Base-by-base conservation (phyloP, 2,113 vertebrate species). In the Empidonax traillii region DNA sequence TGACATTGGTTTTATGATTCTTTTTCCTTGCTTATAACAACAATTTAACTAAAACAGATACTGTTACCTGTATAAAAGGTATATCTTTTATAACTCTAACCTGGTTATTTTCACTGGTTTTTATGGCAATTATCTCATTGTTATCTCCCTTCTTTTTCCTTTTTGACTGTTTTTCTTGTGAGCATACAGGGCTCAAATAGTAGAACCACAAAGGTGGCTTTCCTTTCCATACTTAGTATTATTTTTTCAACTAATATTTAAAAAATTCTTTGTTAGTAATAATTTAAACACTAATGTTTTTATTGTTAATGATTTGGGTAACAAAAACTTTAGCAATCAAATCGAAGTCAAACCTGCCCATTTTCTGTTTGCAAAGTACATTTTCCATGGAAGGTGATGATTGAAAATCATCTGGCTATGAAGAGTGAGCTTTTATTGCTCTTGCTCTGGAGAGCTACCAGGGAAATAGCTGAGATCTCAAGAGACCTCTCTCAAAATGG, bases 401-500 rank as follows among this genome's bases (percentile, higher is more conserved):
- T 3, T 78, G 35, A 73, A 88, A 94, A 89, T 75, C 27, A 46
- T 30, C 59, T 80, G 51, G 13, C 59, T 47, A 8, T 22, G 51
- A 76, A 90, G 75, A 88, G 37, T 6, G 10, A 94, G 37, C 19
- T 59, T 83, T 91, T 82, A 69, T 79, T 89, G 67, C 76, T 69
- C 49, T 58, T 58, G 49, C 56, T 85, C 79, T 85, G 81, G 59
- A 43, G 73, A 93, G 84, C 56, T 86, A 25, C n/a, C 41, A 81
- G 47, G 90, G 85, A 95, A 94, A 96, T n/a, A 89, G 81, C 55
- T 73, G 58, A 89, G 85, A 81, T 91, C 82, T 90, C 93, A 90
- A 72, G 89, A 95, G 90, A 90, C 44, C 31, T 93, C 44, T 91
- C 35, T 62, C 56, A 73, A 74, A 93, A 92, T 49, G 65, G 52